Evolutionary conservation across 2,113 vertebrate genomes (phyloP).

Genomic region (Apodemus sylvaticus): DNA sequence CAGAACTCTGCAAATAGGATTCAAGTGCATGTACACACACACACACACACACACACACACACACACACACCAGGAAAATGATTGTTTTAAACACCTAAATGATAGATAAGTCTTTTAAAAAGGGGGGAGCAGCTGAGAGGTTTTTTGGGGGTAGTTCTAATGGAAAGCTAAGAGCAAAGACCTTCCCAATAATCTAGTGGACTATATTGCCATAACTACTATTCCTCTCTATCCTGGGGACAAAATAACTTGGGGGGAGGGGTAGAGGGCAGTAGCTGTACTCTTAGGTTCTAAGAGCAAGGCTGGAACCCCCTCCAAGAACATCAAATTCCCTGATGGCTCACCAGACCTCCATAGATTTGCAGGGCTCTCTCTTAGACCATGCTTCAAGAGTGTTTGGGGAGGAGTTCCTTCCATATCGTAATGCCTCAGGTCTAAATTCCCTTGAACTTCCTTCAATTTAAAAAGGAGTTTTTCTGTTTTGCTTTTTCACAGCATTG

Average conservation of each 20-base stretch:
- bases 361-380: not conserved
- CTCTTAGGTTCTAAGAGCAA: not conserved
- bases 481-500: not conserved
- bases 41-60: not conserved
- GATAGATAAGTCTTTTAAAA: not conserved
- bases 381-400: not conserved
- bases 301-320: not conserved
- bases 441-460: conserved; percentile 30
- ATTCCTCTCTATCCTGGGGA: conserved; percentile 1
- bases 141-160: not conserved
- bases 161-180: conserved; percentile 6
- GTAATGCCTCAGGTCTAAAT: not conserved
- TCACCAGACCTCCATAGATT: not conserved
- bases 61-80: conserved; percentile 12
- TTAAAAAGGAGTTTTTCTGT: conserved; percentile 21
- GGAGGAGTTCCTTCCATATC: not conserved
- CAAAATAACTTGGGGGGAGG: not conserved
- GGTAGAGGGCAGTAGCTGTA: not conserved
- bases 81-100: conserved; percentile 20
- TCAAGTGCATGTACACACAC: not conserved
- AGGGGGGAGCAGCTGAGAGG: not conserved
- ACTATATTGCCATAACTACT: not conserved
- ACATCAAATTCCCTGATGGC: not conserved
- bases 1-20: conserved; percentile 44
- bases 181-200: not conserved